Evolutionary conservation across 2,888 invertebrate species (phyloP).

Genomic region (Agonum fuliginosum): DNA sequence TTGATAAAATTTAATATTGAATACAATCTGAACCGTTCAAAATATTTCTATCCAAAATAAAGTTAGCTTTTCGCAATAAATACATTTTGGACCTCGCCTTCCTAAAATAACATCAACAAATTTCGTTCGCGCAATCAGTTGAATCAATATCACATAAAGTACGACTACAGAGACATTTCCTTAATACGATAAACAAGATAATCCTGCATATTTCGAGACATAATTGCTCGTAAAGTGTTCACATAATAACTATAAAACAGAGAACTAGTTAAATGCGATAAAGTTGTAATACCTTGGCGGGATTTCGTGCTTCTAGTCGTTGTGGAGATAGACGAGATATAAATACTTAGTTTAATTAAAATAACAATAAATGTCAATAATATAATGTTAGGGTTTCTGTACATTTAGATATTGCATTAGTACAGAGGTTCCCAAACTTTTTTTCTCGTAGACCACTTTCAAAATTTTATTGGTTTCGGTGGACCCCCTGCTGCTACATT

Average conservation of each 20-base stretch:
- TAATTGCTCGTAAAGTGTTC: neutral
- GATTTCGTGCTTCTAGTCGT: constrained; percentile 1
- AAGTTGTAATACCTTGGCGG: constrained; percentile 15
- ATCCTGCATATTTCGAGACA: neutral
- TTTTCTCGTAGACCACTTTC: too few relatives aligned
- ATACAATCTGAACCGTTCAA: too few relatives aligned
- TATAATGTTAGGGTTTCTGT: too few relatives aligned
- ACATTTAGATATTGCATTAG: too few relatives aligned
- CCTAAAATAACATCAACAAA: neutral
- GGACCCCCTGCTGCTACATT: too few relatives aligned
- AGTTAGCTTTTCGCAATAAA: too few relatives aligned
- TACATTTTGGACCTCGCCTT: too few relatives aligned
- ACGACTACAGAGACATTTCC: neutral
- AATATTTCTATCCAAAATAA: too few relatives aligned
- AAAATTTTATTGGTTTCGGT: too few relatives aligned
- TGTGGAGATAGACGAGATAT: neutral
- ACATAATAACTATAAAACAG: constrained; percentile 30
- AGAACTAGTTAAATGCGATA: constrained; percentile 25
- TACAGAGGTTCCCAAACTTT: too few relatives aligned
- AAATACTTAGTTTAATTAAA: neutral
- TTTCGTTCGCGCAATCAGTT: neutral
- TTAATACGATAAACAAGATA: neutral
- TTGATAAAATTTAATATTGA: too few relatives aligned
- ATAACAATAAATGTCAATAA: neutral
- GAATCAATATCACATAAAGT: neutral